phyloP scores from a whole-genome alignment of 2,113 vertebrate genomes.

The Triplophysa dalaica region DNA sequence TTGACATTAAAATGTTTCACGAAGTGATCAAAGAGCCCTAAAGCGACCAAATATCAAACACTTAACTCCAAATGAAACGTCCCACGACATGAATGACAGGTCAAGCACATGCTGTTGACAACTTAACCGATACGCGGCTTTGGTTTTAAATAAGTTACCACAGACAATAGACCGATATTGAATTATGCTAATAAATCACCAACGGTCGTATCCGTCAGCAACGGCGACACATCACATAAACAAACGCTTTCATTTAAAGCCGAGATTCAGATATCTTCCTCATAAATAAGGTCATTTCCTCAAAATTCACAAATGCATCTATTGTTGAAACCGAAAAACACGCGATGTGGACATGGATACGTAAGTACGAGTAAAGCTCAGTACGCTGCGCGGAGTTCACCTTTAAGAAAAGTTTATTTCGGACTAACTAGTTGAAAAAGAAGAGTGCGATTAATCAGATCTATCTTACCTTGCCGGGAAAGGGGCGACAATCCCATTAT shows the following conservation, averaged over 20 bases:
- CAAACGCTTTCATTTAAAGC: not conserved
- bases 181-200: not conserved
- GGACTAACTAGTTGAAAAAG: not conserved
- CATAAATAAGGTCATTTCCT: not conserved
- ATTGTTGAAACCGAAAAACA: constrained; percentile 1
- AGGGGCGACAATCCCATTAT: not conserved
- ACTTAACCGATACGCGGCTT: not conserved
- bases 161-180: not conserved
- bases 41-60: not conserved
- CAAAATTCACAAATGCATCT: not conserved
- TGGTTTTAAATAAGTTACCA: not conserved
- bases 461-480: constrained; percentile 20
- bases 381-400: constrained; percentile 6
- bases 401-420: constrained; percentile 37
- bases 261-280: not conserved
- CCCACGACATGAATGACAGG: not conserved
- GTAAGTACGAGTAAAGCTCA: not conserved
- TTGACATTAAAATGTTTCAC: too few relatives aligned
- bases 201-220: not conserved
- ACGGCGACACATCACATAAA: not conserved
- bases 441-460: not conserved
- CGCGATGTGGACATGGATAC: constrained; percentile 4
- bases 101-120: not conserved
- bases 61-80: not conserved
- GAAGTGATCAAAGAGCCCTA: not conserved